phyloP scores from a whole-genome alignment of 2,113 vertebrate genomes.

The Actinemys pallida region DNA sequence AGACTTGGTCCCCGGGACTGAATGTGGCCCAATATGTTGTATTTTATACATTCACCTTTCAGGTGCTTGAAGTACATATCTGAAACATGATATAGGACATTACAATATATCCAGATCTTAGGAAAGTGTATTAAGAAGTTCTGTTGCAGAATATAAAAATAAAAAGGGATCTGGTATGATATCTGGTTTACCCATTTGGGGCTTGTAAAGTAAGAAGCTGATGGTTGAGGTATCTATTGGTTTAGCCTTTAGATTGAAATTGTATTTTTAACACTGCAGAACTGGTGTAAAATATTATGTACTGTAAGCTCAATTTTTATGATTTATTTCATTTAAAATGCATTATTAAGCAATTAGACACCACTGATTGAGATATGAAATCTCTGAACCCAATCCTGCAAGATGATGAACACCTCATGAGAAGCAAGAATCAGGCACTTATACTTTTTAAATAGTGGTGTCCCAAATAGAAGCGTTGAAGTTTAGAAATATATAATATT shows the following conservation, averaged over 20 bases:
- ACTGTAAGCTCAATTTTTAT: slow-evolving; percentile 25
- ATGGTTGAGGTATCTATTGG: slow-evolving; percentile 51
- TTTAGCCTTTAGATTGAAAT: slow-evolving; percentile 49
- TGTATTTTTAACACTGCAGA: neutral
- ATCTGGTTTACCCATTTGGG: neutral
- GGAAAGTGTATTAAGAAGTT: slow-evolving; percentile 47
- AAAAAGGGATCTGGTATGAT: slow-evolving; percentile 9
- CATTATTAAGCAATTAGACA: neutral
- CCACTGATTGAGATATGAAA: neutral
- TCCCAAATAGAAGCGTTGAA: slow-evolving; percentile 20
- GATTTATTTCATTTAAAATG: neutral
- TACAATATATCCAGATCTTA: slow-evolving; percentile 65
- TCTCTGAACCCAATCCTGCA: neutral
- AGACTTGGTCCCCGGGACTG: slow-evolving; percentile 22
- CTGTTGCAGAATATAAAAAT: slow-evolving; percentile 70
- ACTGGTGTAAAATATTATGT: slow-evolving; percentile 59
- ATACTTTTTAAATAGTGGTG: neutral
- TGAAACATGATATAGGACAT: slow-evolving; percentile 53
- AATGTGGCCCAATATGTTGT: neutral
- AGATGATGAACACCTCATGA: neutral
- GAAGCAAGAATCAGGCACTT: slow-evolving; percentile 20
- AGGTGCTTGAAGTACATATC: slow-evolving; percentile 37
- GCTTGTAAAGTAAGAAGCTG: slow-evolving; percentile 30
- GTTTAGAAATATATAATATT: slow-evolving; percentile 52
- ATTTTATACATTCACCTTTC: slow-evolving; percentile 44